phyloP scores from a whole-genome alignment of 2,113 vertebrate genomes.

The Pheucticus melanocephalus region DNA sequence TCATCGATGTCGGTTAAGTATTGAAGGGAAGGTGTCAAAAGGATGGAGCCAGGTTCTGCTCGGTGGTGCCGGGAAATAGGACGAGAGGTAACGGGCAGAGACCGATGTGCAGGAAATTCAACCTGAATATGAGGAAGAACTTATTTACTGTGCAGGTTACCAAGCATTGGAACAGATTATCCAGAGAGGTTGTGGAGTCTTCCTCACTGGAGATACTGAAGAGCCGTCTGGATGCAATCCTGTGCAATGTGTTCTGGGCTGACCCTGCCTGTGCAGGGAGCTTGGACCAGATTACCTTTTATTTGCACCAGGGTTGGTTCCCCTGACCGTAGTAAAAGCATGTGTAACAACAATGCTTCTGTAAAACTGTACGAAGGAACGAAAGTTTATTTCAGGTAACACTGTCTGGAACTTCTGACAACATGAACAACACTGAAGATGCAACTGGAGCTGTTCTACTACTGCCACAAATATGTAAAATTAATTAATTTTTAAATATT shows the following conservation, averaged over 20 bases:
- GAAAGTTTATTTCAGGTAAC: not conserved
- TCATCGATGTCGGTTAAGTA: too few species aligned
- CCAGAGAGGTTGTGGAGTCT: not conserved
- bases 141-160: not conserved
- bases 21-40: not conserved
- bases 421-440: not conserved
- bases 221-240: not conserved
- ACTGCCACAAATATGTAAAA: not conserved
- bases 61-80: not conserved
- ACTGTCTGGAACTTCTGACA: not conserved
- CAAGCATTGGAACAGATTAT: not conserved
- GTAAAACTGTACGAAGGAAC: not conserved
- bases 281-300: too few species aligned
- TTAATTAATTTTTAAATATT: not conserved
- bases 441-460: rapidly evolving
- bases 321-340: rapidly evolving
- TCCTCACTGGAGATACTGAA: not conserved
- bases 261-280: not conserved
- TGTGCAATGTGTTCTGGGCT: too few species aligned
- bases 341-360: not conserved
- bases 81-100: not conserved
- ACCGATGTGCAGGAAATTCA: not conserved
- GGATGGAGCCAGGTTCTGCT: not conserved
- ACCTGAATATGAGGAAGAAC: not conserved
- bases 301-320: not conserved